phyloP scores from a whole-genome alignment of 2,113 vertebrate species.

The Nycticryphes semicollaris region DNA sequence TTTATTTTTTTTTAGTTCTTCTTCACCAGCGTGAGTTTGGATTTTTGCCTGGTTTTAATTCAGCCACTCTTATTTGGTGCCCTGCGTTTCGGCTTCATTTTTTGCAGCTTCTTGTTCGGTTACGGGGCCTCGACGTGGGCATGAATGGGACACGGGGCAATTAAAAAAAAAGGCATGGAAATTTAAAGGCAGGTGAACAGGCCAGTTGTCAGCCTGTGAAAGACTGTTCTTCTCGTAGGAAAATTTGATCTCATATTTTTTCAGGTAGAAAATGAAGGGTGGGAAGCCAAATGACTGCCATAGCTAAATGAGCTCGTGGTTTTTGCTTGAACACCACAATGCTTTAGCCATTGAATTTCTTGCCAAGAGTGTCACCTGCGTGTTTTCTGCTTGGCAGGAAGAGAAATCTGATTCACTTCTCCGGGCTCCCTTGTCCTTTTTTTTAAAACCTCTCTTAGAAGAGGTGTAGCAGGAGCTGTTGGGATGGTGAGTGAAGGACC shows the following conservation, averaged over 20 bases:
- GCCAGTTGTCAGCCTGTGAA: neutral
- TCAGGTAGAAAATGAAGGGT: neutral
- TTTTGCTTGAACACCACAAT: neutral
- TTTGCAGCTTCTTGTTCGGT: neutral
- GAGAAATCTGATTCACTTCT: neutral
- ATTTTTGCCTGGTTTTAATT: neutral
- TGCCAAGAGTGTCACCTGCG: neutral
- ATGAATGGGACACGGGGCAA: neutral
- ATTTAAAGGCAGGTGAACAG: neutral
- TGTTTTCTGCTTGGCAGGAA: neutral
- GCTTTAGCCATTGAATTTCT: neutral
- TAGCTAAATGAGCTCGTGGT: neutral
- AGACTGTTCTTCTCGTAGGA: neutral
- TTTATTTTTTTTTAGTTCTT: neutral
- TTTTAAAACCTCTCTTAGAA: neutral
- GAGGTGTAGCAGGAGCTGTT: neutral
- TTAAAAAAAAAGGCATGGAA: neutral
- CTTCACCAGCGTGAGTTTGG: too few species aligned
- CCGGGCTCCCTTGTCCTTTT: neutral
- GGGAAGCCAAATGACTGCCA: neutral
- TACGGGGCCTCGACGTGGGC: neutral
- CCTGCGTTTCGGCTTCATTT: neutral
- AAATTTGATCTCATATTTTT: neutral
- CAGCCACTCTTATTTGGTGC: neutral
- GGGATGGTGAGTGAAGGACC: neutral